Conservation (phyloP, 2,888 invertebrate species). For the Tinea trinotella region DNA sequence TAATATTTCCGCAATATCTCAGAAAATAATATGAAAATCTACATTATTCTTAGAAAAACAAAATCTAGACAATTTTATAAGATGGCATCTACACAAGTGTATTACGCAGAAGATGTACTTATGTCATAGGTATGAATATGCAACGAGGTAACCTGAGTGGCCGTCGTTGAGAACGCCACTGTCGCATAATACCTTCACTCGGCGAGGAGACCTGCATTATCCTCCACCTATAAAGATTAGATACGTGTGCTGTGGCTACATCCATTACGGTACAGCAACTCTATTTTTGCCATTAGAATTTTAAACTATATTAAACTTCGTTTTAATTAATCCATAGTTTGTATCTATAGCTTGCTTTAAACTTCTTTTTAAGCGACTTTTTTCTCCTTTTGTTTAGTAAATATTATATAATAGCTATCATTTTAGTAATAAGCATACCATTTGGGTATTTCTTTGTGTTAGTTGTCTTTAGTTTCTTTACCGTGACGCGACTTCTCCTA, state of each 20-base stretch:
- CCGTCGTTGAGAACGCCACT: constrained; percentile 26
- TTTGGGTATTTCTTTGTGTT: no score
- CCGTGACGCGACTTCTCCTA: no score
- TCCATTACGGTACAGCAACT: constrained; percentile 7
- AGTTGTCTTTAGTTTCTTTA: no score
- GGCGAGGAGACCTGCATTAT: constrained; percentile 23
- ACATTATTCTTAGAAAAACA: no score
- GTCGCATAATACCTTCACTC: constrained; percentile 33
- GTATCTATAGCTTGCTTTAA: no score
- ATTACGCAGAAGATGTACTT: constrained; percentile 4
- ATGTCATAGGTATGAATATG: constrained; percentile 14
- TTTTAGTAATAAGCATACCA: no score
- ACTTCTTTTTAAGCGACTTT: no score
- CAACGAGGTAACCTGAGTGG: constrained; percentile 15
- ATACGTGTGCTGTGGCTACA: constrained; percentile 11
- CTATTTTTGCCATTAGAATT: not conserved
- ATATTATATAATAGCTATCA: no score
- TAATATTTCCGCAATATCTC: no score
- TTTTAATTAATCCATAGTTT: not conserved
- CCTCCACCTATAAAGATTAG: constrained; percentile 14
- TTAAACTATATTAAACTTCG: not conserved
- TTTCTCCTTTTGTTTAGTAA: no score
- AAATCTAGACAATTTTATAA: not conserved
- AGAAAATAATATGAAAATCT: no score
- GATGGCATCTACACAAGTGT: constrained; percentile 3